Evolutionary conservation across 1,140 invertebrate species (phyloP).

Genomic region (Myzus persicae): DNA sequence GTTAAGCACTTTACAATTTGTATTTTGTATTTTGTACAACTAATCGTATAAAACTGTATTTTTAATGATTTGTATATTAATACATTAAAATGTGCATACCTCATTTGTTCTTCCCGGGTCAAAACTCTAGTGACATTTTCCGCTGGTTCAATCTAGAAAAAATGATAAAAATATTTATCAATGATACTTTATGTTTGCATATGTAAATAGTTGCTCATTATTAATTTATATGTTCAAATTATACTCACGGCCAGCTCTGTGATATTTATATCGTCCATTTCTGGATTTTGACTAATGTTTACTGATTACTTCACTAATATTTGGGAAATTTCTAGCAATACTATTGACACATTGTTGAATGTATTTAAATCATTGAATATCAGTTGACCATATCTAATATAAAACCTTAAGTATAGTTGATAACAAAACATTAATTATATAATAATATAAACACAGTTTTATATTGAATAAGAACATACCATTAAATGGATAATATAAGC

Average conservation of each 20-base stretch:
- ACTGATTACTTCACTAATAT: background rate
- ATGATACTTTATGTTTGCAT: background rate
- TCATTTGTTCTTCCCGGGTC: slow-evolving; percentile 48
- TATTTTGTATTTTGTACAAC: no score
- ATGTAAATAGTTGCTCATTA: background rate
- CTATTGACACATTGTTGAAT: background rate
- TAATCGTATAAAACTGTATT: background rate
- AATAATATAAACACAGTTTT: background rate
- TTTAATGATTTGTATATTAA: background rate
- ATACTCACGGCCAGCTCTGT: background rate
- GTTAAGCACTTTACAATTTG: no score
- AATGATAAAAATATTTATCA: background rate
- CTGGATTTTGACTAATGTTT: background rate
- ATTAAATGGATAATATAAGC: background rate
- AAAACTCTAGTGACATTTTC: slow-evolving; percentile 34
- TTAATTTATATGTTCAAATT: background rate
- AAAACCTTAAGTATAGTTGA: background rate
- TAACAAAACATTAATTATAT: background rate
- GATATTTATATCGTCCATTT: slow-evolving; percentile 11
- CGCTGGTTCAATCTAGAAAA: background rate
- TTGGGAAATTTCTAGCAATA: background rate
- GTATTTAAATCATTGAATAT: background rate
- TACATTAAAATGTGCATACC: slow-evolving; percentile 11
- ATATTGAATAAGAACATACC: background rate
- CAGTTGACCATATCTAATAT: background rate